Evolutionary conservation across 2,113 vertebrate genomes (phyloP).

Genomic region (Polypterus senegalus): DNA sequence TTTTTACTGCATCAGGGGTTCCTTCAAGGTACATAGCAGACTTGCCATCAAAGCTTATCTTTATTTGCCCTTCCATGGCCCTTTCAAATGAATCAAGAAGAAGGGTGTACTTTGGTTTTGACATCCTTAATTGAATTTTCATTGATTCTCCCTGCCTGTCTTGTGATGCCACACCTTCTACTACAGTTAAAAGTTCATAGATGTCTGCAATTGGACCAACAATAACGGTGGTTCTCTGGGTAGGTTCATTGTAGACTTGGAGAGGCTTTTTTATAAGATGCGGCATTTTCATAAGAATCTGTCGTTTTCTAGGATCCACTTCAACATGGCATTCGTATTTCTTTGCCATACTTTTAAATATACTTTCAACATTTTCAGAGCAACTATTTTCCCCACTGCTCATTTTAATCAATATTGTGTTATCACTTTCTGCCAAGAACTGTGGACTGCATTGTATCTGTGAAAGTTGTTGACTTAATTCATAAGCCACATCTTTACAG

Average conservation of each 20-base stretch:
- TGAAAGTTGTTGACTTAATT: not conserved
- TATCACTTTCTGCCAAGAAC: not conserved
- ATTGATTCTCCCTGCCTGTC: not conserved
- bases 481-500: not conserved
- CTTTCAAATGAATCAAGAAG: conserved; percentile 23
- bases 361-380: not conserved
- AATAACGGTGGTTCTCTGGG: not conserved
- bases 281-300: not conserved
- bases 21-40: conserved; percentile 26
- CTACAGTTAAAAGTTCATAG: no score
- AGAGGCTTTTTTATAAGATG: not conserved
- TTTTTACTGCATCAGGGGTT: conserved; percentile 15
- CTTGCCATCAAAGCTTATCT: conserved; percentile 9
- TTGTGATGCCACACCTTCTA: not conserved
- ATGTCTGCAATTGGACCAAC: not conserved
- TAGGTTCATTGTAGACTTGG: conserved; percentile 12
- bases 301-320: not conserved
- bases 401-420: not conserved
- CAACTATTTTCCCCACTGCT: not conserved
- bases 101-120: conserved; percentile 28
- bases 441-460: not conserved
- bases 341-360: not conserved
- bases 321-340: not conserved
- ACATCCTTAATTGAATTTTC: conserved; percentile 11
- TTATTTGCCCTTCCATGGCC: conserved; percentile 10